phyloP scores from a whole-genome alignment of 1,140 invertebrate species.

The Zaprionus inermis region DNA sequence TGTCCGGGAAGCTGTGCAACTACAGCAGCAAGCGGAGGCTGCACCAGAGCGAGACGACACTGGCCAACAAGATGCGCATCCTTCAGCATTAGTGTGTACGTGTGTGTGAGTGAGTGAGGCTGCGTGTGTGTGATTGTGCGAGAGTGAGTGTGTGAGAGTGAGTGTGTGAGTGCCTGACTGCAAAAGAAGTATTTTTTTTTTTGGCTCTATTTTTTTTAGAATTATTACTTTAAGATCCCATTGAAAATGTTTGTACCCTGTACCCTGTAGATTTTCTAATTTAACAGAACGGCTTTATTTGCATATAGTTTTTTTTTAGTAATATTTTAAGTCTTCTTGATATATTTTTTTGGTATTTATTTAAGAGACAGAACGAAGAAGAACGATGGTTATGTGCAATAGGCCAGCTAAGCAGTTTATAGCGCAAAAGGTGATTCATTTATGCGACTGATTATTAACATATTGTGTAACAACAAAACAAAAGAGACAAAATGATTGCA shows the following conservation, averaged over 20 bases:
- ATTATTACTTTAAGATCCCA: neutral
- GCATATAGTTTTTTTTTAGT: conserved; percentile 4
- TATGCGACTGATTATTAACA: conserved; percentile 83
- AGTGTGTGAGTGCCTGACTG: conserved; percentile 9
- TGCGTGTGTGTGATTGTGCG: neutral
- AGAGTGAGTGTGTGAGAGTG: neutral
- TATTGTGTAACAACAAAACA: conserved; percentile 60
- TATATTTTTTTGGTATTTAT: neutral
- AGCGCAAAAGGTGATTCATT: conserved; percentile 75
- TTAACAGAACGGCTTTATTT: neutral
- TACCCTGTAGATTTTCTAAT: too few relatives aligned
- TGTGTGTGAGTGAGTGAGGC: conserved; percentile 5
- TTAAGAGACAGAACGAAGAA: neutral
- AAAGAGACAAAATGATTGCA: conserved; percentile 17
- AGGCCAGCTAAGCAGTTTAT: conserved; percentile 21
- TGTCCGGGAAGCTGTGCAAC: conserved; percentile 68
- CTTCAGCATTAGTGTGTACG: conserved; percentile 55
- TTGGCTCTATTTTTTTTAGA: neutral
- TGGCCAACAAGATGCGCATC: conserved; percentile 70
- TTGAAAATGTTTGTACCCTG: too few relatives aligned
- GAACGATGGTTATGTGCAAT: neutral
- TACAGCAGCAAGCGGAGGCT: conserved; percentile 72
- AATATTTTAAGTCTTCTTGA: neutral
- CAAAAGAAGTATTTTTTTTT: conserved; percentile 12
- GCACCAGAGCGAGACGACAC: conserved; percentile 63